Evolutionary conservation across 2,888 invertebrate species (phyloP).

Genomic region (Peribatodes rhomboidaria): DNA sequence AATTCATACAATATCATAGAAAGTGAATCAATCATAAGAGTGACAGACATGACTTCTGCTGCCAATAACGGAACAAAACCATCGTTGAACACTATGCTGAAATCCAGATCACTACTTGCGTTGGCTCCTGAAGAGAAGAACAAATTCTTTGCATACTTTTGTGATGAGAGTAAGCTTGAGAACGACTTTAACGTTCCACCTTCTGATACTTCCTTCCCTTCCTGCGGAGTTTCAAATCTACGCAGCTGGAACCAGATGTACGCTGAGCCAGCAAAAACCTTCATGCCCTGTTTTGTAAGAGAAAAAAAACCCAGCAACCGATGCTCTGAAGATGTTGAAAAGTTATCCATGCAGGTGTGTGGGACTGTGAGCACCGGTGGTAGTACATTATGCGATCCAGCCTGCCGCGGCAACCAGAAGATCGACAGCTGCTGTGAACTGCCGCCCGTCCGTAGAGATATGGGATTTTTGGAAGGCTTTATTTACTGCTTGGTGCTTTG

Average conservation of each 20-base stretch:
- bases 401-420: neutral
- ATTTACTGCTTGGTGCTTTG: slow-evolving; percentile 67
- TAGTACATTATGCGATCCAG: neutral
- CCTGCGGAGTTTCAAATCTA: slow-evolving; percentile 6
- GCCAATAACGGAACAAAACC: slow-evolving; percentile 45
- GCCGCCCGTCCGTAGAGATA: slow-evolving; percentile 44
- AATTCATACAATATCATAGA: slow-evolving; percentile 74
- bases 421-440: neutral
- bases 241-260: slow-evolving; percentile 8
- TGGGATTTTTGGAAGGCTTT: slow-evolving; percentile 63
- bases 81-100: slow-evolving; percentile 54
- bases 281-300: neutral
- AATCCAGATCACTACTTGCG: slow-evolving; percentile 63
- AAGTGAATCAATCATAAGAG: slow-evolving; percentile 73
- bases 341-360: slow-evolving; percentile 4
- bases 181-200: slow-evolving; percentile 6
- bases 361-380: neutral
- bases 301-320: neutral
- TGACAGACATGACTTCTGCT: slow-evolving; percentile 76
- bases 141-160: slow-evolving; percentile 61
- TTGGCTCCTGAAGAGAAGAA: slow-evolving; percentile 52
- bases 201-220: slow-evolving; percentile 3
- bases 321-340: neutral
- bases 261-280: neutral
- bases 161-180: slow-evolving; percentile 46